Evolutionary conservation across 2,888 invertebrate species (phyloP), one percentile per base, ranked within the genome.

Genomic region (Spodoptera exigua): DNA sequence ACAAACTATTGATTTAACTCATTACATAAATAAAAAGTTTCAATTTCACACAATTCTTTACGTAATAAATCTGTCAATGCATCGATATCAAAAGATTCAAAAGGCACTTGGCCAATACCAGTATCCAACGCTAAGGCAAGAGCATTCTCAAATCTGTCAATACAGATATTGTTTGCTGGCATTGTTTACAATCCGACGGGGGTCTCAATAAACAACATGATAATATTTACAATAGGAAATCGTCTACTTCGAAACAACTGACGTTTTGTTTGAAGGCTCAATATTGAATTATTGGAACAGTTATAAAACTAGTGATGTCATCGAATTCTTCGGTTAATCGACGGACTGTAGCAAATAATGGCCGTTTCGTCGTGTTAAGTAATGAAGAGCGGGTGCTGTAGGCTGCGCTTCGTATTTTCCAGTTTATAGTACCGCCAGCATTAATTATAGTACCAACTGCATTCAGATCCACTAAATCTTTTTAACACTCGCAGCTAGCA

Each of bases 161-260:
- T 80, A 76, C 72, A 74, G 70, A 70, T 78, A 86, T 85, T 88
- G 88, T 86, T 87, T 85, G 79, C 73, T 41, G 34, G 44, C 47
- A 71, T 83, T 88, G 87, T 87, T 84, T 84, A 83, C 81, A 80
- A 79, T 81, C 71, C 70, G 53, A 61, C 62, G 65, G 46, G 51
- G 60, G 59, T 75, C 67, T 78, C 80, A 80, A 85, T 82, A 88
- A 88, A 87, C 84, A 86, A 79, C 63, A 63, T 46, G 61, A 74
- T 72, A 74, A 70, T 84, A 84, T 86, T 83, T 83, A 86, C 82
- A 87, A 82, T 83, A 81, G 82, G 64, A 77, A 81, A 78, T 67
- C 64, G 62, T 78, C 69, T 61, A 62, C 53, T 57, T 65, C 55
- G 66, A 63, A 74, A 80, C 80, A 81, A 82, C 75, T 73, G 61